A percentile compares a stretch with the other conserved stretches of the same genome.
These are phyloP conservation scores for Cephalotes varians DNA, from an alignment of 2,888 invertebrate genomes.

Conservation along the genomic window DNA sequence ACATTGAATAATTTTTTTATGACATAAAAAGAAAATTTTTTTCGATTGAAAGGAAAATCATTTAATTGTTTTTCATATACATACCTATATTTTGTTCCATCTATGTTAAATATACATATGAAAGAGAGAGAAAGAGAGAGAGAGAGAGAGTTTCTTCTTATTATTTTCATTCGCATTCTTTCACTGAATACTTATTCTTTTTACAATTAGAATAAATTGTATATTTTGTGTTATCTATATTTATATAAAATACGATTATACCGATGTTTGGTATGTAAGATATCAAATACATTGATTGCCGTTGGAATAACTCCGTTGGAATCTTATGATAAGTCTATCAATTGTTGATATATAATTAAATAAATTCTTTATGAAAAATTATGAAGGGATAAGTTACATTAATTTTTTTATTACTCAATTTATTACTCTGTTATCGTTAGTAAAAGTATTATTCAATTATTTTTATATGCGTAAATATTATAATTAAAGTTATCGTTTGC, in stretches of 20 bases:
- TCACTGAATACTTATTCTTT: not conserved
- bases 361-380: not conserved
- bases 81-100: not conserved
- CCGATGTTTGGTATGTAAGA: not conserved
- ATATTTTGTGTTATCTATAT: no score
- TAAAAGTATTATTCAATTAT: no score
- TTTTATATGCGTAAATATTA: no score
- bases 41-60: not conserved
- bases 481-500: no score
- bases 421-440: not conserved
- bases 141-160: not conserved
- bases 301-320: not conserved
- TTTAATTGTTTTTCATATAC: not conserved
- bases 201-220: not conserved
- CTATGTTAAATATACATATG: not conserved
- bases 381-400: not conserved
- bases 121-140: no score
- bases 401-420: no score
- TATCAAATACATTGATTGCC: not conserved
- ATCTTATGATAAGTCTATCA: not conserved
- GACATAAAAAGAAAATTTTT: not conserved
- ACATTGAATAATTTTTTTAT: not conserved
- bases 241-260: not conserved
- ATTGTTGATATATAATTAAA: not conserved
- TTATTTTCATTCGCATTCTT: not conserved